Conservation (phyloP, 2,113 vertebrate genomes). For the Stomatorhinus ivindoensis region DNA sequence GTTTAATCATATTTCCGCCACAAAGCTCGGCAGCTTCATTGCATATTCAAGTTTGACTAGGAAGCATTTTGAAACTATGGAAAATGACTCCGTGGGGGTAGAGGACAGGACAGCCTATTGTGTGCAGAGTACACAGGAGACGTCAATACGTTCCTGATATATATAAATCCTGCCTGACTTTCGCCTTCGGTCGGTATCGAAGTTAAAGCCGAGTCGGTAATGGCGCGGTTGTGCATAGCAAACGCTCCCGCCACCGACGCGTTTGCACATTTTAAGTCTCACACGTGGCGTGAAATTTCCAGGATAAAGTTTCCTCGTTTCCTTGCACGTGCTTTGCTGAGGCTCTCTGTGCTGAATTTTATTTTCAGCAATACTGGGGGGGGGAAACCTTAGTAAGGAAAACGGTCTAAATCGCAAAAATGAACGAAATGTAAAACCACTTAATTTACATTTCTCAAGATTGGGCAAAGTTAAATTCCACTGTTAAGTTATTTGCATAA, state of each 20-base stretch:
- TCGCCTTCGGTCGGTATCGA: conserved; percentile 66
- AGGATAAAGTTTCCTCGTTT: not conserved
- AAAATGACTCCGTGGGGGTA: conserved; percentile 76
- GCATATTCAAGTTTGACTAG: conserved; percentile 93
- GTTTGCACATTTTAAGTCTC: not conserved
- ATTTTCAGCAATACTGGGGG: not conserved
- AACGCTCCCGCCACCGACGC: not conserved
- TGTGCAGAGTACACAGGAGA: conserved; percentile 46
- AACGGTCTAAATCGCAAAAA: not conserved
- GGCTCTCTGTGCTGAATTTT: not conserved
- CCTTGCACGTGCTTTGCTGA: not conserved
- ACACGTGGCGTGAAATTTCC: not conserved
- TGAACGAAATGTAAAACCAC: not conserved
- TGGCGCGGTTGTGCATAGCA: no score
- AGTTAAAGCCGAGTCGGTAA: conserved; percentile 48
- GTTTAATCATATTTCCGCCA: conserved; percentile 98
- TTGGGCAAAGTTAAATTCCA: not conserved
- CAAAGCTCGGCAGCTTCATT: conserved; percentile 89
- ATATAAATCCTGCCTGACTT: conserved; percentile 80
- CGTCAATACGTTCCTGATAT: conserved; percentile 54
- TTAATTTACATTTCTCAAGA: not conserved
- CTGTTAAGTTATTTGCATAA: not conserved
- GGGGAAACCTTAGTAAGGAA: not conserved
- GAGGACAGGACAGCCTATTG: conserved; percentile 58
- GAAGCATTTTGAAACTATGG: conserved; percentile 82